Base-by-base conservation (phyloP, 2,113 vertebrate genomes). In the Anthoscopus minutus region DNA sequence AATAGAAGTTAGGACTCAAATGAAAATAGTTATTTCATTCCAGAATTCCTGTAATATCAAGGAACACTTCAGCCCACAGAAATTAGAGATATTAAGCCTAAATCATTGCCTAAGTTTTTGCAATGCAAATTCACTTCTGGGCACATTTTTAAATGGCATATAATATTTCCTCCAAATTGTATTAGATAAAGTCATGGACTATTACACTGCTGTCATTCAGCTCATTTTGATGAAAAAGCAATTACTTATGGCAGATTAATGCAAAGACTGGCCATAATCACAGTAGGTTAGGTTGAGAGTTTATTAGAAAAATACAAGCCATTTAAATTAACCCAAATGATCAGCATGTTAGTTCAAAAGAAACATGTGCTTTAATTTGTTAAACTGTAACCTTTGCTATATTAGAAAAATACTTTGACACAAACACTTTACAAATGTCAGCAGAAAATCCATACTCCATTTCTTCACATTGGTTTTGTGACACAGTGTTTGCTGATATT, bases 401-500 rank as follows among this genome's bases (percentile, higher is more conserved):
- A 97, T 98, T 97, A 98, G 96, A 98, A 97, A 97, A 98, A 97
- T 97, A 96, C 97, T 98, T 98, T 97, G 97, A 98, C 97, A 98
- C 56, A 98, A 98, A 97, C 97, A 97, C 96, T 98, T 98, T 98
- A 98, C 97, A 98, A 98, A 98, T 98, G 97, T 97, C 97, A 98
- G 97, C 96, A 98, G 96, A 98, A 98, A 98, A 98, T 98, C 98
- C 80, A 98, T 98, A 98, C 91, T 97, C 97, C 92, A 98, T 98
- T 98, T 98, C 97, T 98, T 96, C 96, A 97, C 97, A 97, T 97
- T 97, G 97, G 97, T 97, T 98, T 98, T 98, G 97, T 97, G 98
- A 98, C 98, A 98, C 65, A 81, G 51, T 98, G 93, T 97, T 98
- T 98, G 96, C 97, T 97, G 95, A 97, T 98, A 97, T 96, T 98